These are phyloP conservation scores for Sthenelais limicola DNA, from an alignment of 2,888 invertebrate genomes.

Conservation along the genomic window DNA sequence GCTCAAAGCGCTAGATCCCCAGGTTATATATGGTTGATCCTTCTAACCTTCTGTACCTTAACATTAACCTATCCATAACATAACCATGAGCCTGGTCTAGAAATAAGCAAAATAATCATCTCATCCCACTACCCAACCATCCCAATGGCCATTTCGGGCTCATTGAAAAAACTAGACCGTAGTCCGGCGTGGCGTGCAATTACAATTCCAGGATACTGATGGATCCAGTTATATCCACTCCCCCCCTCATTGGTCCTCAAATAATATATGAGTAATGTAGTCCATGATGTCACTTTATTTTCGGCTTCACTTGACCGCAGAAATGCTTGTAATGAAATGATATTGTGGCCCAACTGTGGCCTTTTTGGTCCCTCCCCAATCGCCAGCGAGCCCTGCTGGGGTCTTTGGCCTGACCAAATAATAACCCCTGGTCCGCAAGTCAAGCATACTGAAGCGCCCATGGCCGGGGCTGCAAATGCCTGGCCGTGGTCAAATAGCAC, in stretches of 20 bases:
- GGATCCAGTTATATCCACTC: not conserved
- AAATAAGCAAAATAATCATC: too few species aligned
- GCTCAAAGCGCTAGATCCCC: too few species aligned
- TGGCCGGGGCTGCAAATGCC: slow-evolving; percentile 2
- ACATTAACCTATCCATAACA: too few species aligned
- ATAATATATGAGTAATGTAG: slow-evolving; percentile 24
- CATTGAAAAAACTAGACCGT: too few species aligned
- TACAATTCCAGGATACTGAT: slow-evolving; percentile 13
- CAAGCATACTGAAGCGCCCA: not conserved
- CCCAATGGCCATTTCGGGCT: too few species aligned
- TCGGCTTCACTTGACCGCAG: slow-evolving; percentile 34
- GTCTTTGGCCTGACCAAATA: too few species aligned
- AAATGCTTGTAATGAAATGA: slow-evolving; percentile 28
- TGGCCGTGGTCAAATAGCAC: not conserved
- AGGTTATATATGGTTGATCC: too few species aligned
- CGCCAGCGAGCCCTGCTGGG: not conserved
- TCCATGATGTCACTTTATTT: slow-evolving; percentile 28
- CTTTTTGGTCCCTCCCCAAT: not conserved
- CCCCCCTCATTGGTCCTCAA: slow-evolving; percentile 29
- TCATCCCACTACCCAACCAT: too few species aligned
- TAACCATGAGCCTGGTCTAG: too few species aligned
- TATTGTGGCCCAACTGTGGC: slow-evolving; percentile 14
- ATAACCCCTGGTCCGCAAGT: not conserved
- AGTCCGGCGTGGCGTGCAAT: slow-evolving; percentile 3
- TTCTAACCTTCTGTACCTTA: too few species aligned